Conservation (phyloP, 2,113 vertebrate species). For the Pagrus major region DNA sequence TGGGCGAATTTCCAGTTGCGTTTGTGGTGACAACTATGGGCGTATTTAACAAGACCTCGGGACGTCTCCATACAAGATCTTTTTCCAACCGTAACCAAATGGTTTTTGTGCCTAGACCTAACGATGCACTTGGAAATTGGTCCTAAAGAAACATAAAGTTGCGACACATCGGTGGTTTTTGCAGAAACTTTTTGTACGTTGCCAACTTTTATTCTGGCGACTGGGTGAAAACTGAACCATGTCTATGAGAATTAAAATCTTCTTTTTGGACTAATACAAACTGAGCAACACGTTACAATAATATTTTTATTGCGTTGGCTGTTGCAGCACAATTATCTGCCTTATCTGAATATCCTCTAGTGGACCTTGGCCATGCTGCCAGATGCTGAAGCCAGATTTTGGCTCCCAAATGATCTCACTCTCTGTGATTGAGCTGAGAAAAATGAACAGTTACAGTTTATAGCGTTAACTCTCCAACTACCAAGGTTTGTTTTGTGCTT, state of each 20-base stretch:
- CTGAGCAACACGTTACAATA: neutral
- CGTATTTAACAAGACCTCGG: too few species aligned
- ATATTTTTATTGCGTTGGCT: neutral
- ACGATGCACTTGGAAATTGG: too few species aligned
- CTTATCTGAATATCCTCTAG: neutral
- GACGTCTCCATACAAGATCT: too few species aligned
- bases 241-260: too few species aligned
- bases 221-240: neutral
- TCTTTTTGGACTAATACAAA: neutral
- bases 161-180: too few species aligned
- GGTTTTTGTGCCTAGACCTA: too few species aligned
- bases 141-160: too few species aligned
- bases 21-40: too few species aligned
- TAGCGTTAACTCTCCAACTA: neutral
- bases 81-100: too few species aligned
- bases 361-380: slow-evolving; percentile 4
- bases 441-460: neutral
- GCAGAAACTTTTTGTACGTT: too few species aligned
- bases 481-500: neutral
- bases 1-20: too few species aligned
- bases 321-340: neutral
- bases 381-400: neutral
- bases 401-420: neutral
- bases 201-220: too few species aligned
- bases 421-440: neutral